Evolutionary conservation across 2,113 vertebrate genomes (phyloP).

Genomic region (Nipponia nippon): DNA sequence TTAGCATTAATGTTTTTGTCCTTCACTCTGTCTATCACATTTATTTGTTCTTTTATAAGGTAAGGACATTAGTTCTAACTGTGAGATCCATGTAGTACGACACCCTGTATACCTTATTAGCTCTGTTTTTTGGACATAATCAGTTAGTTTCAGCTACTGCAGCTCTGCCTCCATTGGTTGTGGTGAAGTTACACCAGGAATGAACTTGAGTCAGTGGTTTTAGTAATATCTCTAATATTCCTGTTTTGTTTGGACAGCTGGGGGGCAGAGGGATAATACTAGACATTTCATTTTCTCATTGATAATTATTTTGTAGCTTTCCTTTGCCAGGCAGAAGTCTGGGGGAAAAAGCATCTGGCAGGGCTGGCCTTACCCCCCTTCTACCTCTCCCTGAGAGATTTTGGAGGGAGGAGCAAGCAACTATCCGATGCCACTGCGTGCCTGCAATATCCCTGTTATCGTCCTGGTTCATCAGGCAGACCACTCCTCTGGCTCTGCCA

Average conservation of each 20-base stretch:
- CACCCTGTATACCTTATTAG: not conserved
- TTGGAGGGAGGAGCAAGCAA: not conserved
- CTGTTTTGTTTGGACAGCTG: not conserved
- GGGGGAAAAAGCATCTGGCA: not conserved
- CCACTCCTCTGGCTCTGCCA: not conserved
- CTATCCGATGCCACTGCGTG: rapidly evolving
- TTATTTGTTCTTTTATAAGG: not conserved
- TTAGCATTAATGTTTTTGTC: not conserved
- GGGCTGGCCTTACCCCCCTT: rapidly evolving
- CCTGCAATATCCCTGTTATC: not conserved
- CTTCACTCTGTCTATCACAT: not conserved
- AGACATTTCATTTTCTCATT: not conserved
- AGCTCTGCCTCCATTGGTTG: not conserved
- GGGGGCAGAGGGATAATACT: not conserved
- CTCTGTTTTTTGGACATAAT: not conserved
- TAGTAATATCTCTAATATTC: not conserved
- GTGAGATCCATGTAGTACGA: rapidly evolving
- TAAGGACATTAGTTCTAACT: not conserved
- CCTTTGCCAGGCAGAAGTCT: not conserved
- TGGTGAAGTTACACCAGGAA: not conserved
- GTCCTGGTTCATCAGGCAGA: not conserved
- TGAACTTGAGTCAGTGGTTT: not conserved
- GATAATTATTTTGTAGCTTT: not conserved
- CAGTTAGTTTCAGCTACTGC: not conserved
- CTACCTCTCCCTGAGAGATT: not conserved